Evolutionary conservation across 2,888 invertebrate genomes (phyloP).

Genomic region (Brenthis daphne): DNA sequence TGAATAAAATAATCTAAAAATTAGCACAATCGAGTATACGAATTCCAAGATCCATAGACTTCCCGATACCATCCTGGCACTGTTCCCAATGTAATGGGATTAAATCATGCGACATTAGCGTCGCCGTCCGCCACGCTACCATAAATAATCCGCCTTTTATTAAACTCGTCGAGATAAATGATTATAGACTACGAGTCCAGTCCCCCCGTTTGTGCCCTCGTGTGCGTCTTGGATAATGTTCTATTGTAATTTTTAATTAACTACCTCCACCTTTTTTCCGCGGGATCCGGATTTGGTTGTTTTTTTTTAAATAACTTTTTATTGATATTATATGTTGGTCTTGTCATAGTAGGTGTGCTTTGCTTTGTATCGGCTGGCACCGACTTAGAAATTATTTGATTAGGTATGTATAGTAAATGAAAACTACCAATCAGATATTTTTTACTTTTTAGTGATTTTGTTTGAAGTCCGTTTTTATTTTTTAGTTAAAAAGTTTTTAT

Average conservation of each 20-base stretch:
- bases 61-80: conserved; percentile 58
- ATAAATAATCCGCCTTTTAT: conserved; percentile 82
- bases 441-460: too few relatives aligned
- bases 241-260: conserved; percentile 42
- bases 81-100: conserved; percentile 77
- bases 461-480: too few relatives aligned
- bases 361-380: too few relatives aligned
- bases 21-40: conserved; percentile 13
- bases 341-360: too few relatives aligned
- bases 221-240: conserved; percentile 37
- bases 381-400: too few relatives aligned
- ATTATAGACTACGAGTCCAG: conserved; percentile 70
- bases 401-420: too few relatives aligned
- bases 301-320: background rate
- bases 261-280: conserved; percentile 8
- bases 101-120: conserved; percentile 79
- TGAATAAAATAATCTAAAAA: conserved; percentile 3
- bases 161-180: conserved; percentile 82
- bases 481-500: too few relatives aligned
- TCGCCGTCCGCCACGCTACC: conserved; percentile 59
- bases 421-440: too few relatives aligned
- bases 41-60: conserved; percentile 30
- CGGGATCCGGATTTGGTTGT: conserved; percentile 3
- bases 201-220: conserved; percentile 62
- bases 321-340: background rate